These are phyloP conservation scores for Stylophora pistillata DNA, from an alignment of 64 coral and sea anemone species.

Conservation along the genomic window DNA sequence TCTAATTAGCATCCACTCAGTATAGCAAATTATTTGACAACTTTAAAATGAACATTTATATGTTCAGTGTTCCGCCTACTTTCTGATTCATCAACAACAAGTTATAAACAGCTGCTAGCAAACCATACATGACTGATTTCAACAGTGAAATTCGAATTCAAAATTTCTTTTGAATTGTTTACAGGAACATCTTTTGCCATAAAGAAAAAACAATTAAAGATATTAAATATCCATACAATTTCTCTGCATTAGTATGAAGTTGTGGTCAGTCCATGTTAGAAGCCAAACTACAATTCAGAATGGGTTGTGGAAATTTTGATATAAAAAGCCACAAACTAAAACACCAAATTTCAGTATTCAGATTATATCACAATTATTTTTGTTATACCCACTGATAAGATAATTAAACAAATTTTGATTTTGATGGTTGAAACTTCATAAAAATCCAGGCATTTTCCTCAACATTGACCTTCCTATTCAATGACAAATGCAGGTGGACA, in stretches of 20 bases:
- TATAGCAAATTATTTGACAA: too few relatives aligned
- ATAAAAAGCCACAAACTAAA: background rate
- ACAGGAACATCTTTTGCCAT: too few relatives aligned
- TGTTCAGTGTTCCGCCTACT: background rate
- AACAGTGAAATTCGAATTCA: background rate
- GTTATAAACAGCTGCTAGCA: slow-evolving; percentile 1
- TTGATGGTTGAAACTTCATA: background rate
- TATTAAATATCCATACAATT: too few relatives aligned
- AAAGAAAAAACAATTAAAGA: too few relatives aligned
- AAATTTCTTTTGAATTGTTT: too few relatives aligned
- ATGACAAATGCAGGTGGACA: too few relatives aligned
- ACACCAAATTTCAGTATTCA: background rate
- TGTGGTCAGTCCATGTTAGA: background rate
- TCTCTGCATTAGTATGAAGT: too few relatives aligned
- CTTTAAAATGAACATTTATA: background rate
- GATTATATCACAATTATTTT: background rate
- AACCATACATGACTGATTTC: background rate
- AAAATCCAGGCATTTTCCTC: background rate
- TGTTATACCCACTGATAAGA: background rate
- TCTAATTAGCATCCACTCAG: too few relatives aligned
- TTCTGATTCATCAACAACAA: background rate
- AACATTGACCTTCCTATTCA: too few relatives aligned
- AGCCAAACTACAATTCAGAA: background rate
- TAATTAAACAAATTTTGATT: background rate
- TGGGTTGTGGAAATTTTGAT: background rate